Conservation (phyloP, 1,140 invertebrate species). For the Drosophila ambigua region DNA sequence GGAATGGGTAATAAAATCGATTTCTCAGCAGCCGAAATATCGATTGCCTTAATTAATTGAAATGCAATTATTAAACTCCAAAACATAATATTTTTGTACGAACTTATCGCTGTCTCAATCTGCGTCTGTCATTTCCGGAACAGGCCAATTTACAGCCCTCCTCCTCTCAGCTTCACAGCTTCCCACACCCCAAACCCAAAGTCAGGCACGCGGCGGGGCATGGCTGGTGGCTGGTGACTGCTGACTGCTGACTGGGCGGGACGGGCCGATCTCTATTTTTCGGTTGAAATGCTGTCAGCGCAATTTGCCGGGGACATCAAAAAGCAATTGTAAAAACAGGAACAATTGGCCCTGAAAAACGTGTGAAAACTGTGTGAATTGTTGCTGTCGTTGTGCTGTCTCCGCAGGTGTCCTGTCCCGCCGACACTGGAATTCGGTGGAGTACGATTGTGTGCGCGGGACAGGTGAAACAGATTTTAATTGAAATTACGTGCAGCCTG, state of each 20-base stretch:
- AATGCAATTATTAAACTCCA: conserved; percentile 4
- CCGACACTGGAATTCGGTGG: not conserved
- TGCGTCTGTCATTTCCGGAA: not conserved
- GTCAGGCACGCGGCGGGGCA: no score
- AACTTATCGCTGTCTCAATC: no score
- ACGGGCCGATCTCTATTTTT: conserved; percentile 22
- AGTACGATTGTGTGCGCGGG: not conserved
- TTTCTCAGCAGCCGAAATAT: no score
- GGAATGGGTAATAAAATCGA: not conserved
- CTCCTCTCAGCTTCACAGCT: not conserved
- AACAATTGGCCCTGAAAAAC: conserved; percentile 27
- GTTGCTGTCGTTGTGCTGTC: not conserved
- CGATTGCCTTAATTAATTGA: not conserved
- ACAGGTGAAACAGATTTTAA: conserved; percentile 23
- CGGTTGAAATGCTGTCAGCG: conserved; percentile 39
- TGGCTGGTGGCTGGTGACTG: no score
- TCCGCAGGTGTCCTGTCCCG: conserved; percentile 22
- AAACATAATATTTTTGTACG: no score
- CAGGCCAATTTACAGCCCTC: conserved; percentile 14
- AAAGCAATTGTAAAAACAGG: conserved; percentile 35
- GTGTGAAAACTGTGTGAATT: conserved; percentile 12
- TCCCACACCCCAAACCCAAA: not conserved
- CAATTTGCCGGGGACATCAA: conserved; percentile 16
- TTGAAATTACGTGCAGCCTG: conserved; percentile 44
- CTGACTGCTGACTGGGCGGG: no score